phyloP scores from a whole-genome alignment of 2,888 invertebrate genomes.

The Acrocyrtus sp. region DNA sequence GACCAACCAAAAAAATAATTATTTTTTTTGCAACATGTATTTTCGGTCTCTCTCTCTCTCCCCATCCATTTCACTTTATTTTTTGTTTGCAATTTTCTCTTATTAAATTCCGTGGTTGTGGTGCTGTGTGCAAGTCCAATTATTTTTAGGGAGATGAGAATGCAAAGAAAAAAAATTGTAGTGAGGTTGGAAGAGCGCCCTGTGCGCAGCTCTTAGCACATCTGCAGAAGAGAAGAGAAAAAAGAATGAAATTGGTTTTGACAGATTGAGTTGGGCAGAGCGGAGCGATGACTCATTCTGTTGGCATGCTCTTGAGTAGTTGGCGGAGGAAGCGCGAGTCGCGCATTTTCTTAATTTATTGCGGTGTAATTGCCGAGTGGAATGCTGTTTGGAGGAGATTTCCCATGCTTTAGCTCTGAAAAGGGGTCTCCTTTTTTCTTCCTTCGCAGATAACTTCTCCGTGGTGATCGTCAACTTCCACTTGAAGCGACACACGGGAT shows the following conservation, averaged over 20 bases:
- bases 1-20: too few species aligned
- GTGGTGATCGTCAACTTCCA: slow-evolving; percentile 65
- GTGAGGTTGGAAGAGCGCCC: not conserved
- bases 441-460: slow-evolving; percentile 64
- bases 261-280: too few species aligned
- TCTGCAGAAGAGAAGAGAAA: too few species aligned
- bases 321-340: not conserved
- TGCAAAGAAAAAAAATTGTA: not conserved
- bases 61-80: too few species aligned
- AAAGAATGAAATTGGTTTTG: too few species aligned
- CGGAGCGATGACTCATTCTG: too few species aligned
- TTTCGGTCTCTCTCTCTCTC: too few species aligned
- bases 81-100: too few species aligned
- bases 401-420: not conserved
- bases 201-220: too few species aligned
- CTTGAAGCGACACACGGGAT: slow-evolving; percentile 66
- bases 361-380: slow-evolving; percentile 28
- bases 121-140: not conserved
- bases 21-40: too few species aligned
- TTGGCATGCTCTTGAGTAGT: too few species aligned
- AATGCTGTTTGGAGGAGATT: not conserved
- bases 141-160: not conserved
- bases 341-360: slow-evolving; percentile 23
- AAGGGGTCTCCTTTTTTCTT: not conserved
- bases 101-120: too few species aligned